These are phyloP conservation scores for Rhynchonycteris naso DNA, from an alignment of 2,797 vertebrate genomes.

Conservation along the genomic window DNA sequence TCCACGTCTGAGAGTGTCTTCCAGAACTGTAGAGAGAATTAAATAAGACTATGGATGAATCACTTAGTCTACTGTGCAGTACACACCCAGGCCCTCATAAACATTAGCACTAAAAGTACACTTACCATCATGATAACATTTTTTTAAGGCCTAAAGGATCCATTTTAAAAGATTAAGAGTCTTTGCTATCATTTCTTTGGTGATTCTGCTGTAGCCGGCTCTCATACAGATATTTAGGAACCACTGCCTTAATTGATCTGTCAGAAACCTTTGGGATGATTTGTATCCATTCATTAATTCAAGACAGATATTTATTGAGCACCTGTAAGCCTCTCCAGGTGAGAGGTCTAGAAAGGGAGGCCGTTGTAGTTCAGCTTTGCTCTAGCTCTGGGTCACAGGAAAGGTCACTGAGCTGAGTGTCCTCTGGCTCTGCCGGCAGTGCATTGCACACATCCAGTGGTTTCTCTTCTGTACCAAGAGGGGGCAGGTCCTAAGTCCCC, in stretches of 20 bases:
- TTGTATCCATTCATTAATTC: background rate
- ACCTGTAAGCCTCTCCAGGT: background rate
- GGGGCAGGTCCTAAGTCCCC: background rate
- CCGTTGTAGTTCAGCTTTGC: background rate
- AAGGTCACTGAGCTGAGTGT: background rate
- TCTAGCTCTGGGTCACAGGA: background rate
- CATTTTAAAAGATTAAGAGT: constrained; percentile 26
- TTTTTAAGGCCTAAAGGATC: background rate
- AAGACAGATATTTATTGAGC: background rate
- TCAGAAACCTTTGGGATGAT: background rate
- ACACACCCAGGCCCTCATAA: background rate
- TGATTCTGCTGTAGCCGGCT: background rate
- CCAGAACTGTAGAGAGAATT: background rate
- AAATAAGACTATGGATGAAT: background rate
- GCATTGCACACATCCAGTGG: background rate
- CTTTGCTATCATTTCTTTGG: background rate
- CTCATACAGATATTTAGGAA: background rate
- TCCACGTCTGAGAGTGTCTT: background rate
- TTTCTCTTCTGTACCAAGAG: background rate
- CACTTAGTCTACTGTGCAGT: background rate
- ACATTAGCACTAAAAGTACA: background rate
- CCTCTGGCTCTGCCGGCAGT: background rate
- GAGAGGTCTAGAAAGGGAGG: background rate
- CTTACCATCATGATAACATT: background rate
- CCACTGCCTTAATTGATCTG: background rate